Percentiles rank a stretch among this genome's conserved stretches.
phyloP scores from a whole-genome alignment of 2,888 invertebrate species.

The Agrochola litura region DNA sequence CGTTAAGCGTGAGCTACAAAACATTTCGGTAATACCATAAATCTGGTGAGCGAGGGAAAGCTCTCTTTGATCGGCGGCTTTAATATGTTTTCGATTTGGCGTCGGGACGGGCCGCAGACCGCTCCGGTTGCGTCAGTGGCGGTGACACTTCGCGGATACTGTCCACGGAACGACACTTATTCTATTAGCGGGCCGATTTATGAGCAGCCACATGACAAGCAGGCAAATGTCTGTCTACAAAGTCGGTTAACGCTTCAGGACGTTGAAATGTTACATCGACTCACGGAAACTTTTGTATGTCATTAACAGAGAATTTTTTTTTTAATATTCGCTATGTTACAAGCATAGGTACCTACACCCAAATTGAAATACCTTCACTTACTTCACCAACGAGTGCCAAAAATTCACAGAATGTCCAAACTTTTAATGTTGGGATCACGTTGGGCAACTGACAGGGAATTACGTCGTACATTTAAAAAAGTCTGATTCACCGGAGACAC shows the following conservation, averaged over 20 bases:
- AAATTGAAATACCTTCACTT: constrained; percentile 71
- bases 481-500: constrained; percentile 86
- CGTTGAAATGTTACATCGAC: constrained; percentile 71
- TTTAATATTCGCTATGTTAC: constrained; percentile 47
- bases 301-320: constrained; percentile 49
- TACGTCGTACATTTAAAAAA: constrained; percentile 83
- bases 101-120: constrained; percentile 83
- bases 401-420: constrained; percentile 80
- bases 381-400: constrained; percentile 78
- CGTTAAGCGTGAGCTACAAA: constrained; percentile 61
- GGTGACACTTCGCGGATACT: constrained; percentile 81
- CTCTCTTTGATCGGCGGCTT: constrained; percentile 87
- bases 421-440: constrained; percentile 81
- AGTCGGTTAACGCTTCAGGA: constrained; percentile 72
- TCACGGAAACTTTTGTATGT: constrained; percentile 50
- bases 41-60: constrained; percentile 77
- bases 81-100: constrained; percentile 87
- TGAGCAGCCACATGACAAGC: constrained; percentile 74
- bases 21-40: constrained; percentile 75
- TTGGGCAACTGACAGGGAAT: constrained; percentile 82
- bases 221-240: constrained; percentile 76
- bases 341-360: constrained; percentile 62
- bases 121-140: constrained; percentile 81
- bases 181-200: constrained; percentile 82
- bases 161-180: constrained; percentile 79